Percentiles rank a stretch among this genome's conserved stretches.
Conservation (phyloP, 1,140 invertebrate species). For the Brachystomella parvula region DNA sequence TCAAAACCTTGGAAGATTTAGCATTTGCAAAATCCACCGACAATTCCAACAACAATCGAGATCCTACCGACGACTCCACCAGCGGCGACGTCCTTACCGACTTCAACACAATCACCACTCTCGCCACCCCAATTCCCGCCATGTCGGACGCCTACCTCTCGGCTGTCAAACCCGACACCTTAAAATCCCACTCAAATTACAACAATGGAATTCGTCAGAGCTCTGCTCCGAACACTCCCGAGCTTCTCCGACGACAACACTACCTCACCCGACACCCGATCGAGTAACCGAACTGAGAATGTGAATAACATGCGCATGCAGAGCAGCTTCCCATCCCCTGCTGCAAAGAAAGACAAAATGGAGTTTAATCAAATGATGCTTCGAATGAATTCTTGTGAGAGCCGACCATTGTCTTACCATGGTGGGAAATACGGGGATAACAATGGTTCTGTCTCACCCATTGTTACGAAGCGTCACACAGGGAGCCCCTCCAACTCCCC, state of each 20-base stretch:
- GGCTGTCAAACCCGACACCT: slow-evolving; percentile 37
- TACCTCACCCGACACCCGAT: slow-evolving; percentile 19
- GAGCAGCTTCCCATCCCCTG: slow-evolving; percentile 12
- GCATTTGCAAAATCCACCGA: not conserved
- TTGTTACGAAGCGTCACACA: slow-evolving; percentile 33
- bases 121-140: slow-evolving; percentile 4
- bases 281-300: not conserved
- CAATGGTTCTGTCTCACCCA: not conserved
- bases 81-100: not conserved
- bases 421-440: slow-evolving; percentile 26
- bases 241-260: slow-evolving; percentile 33
- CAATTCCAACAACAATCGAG: slow-evolving; percentile 5
- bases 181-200: slow-evolving; percentile 16
- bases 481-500: slow-evolving; percentile 17
- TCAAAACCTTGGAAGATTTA: not conserved
- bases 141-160: slow-evolving; percentile 43
- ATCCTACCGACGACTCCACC: not conserved
- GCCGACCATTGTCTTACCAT: slow-evolving; percentile 35
- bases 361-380: slow-evolving; percentile 39
- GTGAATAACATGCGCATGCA: not conserved
- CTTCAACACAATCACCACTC: not conserved
- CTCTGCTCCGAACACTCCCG: slow-evolving; percentile 37
- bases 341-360: slow-evolving; percentile 36
- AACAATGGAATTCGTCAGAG: slow-evolving; percentile 28
- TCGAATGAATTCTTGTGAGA: slow-evolving; percentile 20